These are phyloP conservation scores for Trachymyrmex cornetzi DNA, from an alignment of 1,140 invertebrate species.

Conservation along the genomic window DNA sequence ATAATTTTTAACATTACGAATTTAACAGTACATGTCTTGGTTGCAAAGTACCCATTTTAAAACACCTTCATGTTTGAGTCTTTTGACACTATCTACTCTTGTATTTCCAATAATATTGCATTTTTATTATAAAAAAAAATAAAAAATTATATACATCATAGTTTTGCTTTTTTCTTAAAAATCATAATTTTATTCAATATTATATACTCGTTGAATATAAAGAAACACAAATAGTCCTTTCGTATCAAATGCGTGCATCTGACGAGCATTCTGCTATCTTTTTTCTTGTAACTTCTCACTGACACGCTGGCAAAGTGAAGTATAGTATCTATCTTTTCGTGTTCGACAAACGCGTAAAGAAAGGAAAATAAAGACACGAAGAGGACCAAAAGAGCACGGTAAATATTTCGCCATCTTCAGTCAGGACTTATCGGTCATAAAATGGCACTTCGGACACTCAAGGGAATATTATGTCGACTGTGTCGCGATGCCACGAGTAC, in stretches of 20 bases:
- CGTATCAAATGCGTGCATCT: neutral
- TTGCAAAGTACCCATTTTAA: neutral
- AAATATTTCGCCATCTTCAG: conserved; percentile 61
- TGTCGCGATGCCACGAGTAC: conserved; percentile 37
- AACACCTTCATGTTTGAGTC: neutral
- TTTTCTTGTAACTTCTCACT: conserved; percentile 5
- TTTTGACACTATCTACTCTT: neutral
- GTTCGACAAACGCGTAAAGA: neutral
- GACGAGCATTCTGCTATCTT: conserved; percentile 20
- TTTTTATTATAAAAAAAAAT: neutral
- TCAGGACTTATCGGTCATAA: conserved; percentile 65
- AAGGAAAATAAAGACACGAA: conserved; percentile 31
- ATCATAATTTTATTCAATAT: neutral
- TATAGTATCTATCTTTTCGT: neutral
- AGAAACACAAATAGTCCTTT: neutral
- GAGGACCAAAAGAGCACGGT: conserved; percentile 20
- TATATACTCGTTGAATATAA: neutral
- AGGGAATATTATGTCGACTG: conserved; percentile 5
- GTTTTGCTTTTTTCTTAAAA: neutral
- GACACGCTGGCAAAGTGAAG: neutral
- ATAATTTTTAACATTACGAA: no score
- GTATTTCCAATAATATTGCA: neutral
- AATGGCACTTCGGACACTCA: conserved; percentile 48
- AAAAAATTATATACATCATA: neutral
- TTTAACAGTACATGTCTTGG: neutral